phyloP scores from a whole-genome alignment of 2,888 invertebrate genomes.

The Linnaemya tessellans region DNA sequence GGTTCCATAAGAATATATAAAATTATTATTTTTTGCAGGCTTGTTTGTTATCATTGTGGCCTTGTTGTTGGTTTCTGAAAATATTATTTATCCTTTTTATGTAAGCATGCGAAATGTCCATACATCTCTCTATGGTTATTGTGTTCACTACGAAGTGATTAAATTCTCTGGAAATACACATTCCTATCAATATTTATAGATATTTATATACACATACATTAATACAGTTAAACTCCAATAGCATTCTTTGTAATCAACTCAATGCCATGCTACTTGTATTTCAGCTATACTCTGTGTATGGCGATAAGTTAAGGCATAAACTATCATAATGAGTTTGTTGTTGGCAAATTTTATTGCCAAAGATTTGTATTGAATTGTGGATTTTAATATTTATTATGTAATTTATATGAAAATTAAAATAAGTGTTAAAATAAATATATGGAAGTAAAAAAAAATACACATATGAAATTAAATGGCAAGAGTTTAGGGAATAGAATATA shows the following conservation, averaged over 20 bases:
- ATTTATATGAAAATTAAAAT: constrained; percentile 35
- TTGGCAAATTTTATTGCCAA: not conserved
- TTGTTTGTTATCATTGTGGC: constrained; percentile 30
- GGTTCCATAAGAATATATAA: not conserved
- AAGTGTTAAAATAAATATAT: constrained; percentile 4
- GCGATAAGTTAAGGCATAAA: not conserved
- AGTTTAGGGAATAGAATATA: constrained; percentile 15
- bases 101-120: not conserved
- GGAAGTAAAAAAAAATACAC: not conserved
- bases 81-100: constrained; percentile 14
- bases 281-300: not conserved
- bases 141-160: constrained; percentile 40
- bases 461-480: not conserved
- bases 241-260: not conserved
- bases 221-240: not conserved
- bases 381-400: constrained; percentile 39
- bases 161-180: constrained; percentile 52
- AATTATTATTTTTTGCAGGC: constrained; percentile 7
- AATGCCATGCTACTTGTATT: not conserved
- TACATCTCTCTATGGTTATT: not conserved
- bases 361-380: not conserved
- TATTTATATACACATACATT: not conserved
- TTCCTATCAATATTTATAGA: constrained; percentile 56
- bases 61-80: constrained; percentile 10
- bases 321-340: not conserved